A percentile compares a stretch with the other conserved stretches of the same genome.
Conservation (phyloP, 2,113 vertebrate genomes). For the Gymnocephalus cernua region DNA sequence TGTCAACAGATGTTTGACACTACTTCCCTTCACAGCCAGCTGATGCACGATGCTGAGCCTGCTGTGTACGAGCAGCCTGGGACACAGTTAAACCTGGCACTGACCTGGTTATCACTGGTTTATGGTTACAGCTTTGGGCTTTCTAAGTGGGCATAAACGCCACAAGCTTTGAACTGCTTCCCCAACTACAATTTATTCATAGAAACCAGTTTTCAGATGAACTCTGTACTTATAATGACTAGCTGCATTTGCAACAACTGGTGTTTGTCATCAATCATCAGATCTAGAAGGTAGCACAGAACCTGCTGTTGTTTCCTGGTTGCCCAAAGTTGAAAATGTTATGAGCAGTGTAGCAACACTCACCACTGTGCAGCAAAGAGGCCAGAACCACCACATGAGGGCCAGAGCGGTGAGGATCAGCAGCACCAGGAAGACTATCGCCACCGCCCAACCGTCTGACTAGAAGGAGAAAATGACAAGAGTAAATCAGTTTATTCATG, state of each 20-base stretch:
- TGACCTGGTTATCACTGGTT: not conserved
- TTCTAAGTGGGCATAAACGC: not conserved
- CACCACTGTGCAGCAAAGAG: slow-evolving; percentile 97
- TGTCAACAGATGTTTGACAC: slow-evolving; percentile 1
- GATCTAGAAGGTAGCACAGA: not conserved
- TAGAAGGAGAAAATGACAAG: slow-evolving; percentile 50
- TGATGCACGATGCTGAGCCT: rapidly evolving
- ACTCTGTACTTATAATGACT: too few species aligned
- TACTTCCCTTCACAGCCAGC: not conserved
- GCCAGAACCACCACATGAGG: slow-evolving; percentile 98
- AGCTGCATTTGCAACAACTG: not conserved
- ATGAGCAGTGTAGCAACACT: slow-evolving; percentile 71
- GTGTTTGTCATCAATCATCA: not conserved
- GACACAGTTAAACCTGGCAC: not conserved
- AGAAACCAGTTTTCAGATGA: not conserved
- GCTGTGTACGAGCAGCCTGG: not conserved
- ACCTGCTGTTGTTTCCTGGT: not conserved
- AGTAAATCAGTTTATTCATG: not conserved
- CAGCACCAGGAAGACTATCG: slow-evolving; percentile 90
- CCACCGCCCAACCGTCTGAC: slow-evolving; percentile 86
- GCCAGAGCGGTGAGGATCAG: slow-evolving; percentile 85
- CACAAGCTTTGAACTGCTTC: not conserved
- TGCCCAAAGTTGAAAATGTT: not conserved
- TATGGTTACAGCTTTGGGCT: not conserved
- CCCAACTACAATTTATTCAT: not conserved